These are phyloP conservation scores for Euplagia quadripunctaria DNA, from an alignment of 2,888 invertebrate genomes.

Conservation along the genomic window DNA sequence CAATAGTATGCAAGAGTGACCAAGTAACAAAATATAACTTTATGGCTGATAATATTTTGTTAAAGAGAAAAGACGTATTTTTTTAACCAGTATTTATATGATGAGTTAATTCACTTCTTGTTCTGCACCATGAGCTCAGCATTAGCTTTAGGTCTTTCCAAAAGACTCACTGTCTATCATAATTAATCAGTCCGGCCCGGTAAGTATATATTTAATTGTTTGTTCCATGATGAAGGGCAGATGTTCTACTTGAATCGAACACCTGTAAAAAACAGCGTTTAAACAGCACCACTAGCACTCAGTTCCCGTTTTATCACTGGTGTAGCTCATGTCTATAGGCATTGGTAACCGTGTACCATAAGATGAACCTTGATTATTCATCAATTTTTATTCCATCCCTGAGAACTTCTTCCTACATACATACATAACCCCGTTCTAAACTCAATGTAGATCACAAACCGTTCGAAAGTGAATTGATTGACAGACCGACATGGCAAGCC, in stretches of 20 bases:
- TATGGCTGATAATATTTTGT: background rate
- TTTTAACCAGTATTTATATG: background rate
- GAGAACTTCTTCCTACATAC: conserved; percentile 51
- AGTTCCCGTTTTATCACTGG: background rate
- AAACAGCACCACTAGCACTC: background rate
- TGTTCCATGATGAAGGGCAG: background rate
- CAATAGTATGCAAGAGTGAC: conserved; percentile 22
- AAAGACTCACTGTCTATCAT: background rate
- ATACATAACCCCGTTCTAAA: conserved; percentile 52
- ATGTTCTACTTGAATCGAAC: background rate
- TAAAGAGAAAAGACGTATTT: background rate
- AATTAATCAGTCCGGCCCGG: background rate
- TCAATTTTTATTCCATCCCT: background rate
- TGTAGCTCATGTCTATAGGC: too few relatives aligned
- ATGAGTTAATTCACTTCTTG: background rate
- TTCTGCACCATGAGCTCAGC: background rate
- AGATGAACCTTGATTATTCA: background rate
- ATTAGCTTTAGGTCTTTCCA: background rate
- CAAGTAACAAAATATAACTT: conserved; percentile 12
- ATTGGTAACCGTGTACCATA: background rate
- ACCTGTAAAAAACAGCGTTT: background rate
- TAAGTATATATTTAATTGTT: background rate
- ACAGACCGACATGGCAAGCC: conserved; percentile 76
- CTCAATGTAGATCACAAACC: conserved; percentile 75
- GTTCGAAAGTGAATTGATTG: conserved; percentile 82